Base-by-base conservation (phyloP, 2,113 vertebrate genomes). In the Bujurquina vittata region DNA sequence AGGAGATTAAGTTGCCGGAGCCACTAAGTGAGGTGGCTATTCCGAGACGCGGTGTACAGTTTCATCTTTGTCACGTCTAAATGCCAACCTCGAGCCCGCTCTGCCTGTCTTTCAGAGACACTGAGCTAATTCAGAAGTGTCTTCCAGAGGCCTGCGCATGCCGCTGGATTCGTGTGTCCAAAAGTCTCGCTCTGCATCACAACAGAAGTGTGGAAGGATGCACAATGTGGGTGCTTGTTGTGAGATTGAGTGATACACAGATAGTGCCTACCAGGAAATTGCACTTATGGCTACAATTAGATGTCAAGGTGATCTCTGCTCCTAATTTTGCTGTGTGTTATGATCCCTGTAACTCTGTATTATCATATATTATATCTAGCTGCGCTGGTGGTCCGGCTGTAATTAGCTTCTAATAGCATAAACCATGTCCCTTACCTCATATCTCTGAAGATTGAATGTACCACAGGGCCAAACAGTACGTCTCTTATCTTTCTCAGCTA, bases 41-140 rank as follows among this genome's bases (percentile, higher is more conserved):
- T 94, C 89, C 86, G 81, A 91, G 94, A 84, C 35, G 18, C 1
- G 1, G 89, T 84, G 59, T 88, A 72, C 56, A 31, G 75, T 94
- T 90, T 85, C 89, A 86, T 92, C 88, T 92, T 95, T 93, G 91
- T 88, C 77, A 83, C 81, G 86, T 86, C 83, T 57, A 86, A 88
- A 93, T 92, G 60, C 88, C 85, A 43, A 55, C 75, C 79, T 54
- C 1, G 3, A 74, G 62, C 75, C 62, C 15, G 57, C 74, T 65
- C 87, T 37, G 78, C 63, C 81, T 61, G 63, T 82, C 87, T 87
- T 63, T 83, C 79, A 80, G 81, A 88, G 90, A 79, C 69, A 18
- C 52, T n/a, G 80, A 20, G 81, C 87, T 92, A 89, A 92, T 88
- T 92, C 43, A 22, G 84, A 89, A 56, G 76, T 22, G 37, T 83